phyloP scores from a whole-genome alignment of 2,888 invertebrate species.

The Thera obeliscata region DNA sequence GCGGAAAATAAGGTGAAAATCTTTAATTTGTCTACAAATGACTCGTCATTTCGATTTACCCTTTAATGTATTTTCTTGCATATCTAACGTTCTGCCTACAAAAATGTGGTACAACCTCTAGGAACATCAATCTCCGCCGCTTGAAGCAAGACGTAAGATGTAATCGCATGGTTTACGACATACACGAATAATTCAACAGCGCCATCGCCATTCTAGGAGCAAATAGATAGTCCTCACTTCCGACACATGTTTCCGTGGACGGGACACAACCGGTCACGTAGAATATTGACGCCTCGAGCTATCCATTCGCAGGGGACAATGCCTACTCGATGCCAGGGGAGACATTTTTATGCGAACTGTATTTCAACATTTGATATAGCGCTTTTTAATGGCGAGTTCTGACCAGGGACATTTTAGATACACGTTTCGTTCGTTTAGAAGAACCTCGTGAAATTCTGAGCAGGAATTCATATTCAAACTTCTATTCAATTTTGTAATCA shows the following conservation, averaged over 20 bases:
- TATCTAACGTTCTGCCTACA: constrained; percentile 12
- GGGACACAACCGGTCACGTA: constrained; percentile 81
- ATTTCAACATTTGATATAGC: constrained; percentile 51
- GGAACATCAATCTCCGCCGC: constrained; percentile 37
- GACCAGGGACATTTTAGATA: constrained; percentile 11
- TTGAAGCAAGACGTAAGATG: constrained; percentile 38
- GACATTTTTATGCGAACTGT: constrained; percentile 63
- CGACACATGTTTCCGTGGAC: constrained; percentile 82
- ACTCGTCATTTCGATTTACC: not conserved
- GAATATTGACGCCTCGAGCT: constrained; percentile 82
- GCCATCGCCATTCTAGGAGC: constrained; percentile 73
- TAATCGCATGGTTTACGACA: constrained; percentile 48
- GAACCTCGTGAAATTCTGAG: too few relatives aligned
- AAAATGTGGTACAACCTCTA: constrained; percentile 12
- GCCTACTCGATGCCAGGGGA: constrained; percentile 61
- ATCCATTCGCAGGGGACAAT: constrained; percentile 72
- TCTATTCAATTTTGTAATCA: too few relatives aligned
- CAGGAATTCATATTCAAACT: not conserved
- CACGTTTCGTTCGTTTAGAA: too few relatives aligned
- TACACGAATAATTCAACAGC: constrained; percentile 73
- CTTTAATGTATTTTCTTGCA: not conserved
- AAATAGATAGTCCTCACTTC: constrained; percentile 82
- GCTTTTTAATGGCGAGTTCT: constrained; percentile 35
- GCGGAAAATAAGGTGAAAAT: not conserved
- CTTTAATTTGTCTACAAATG: not conserved